phyloP scores from a whole-genome alignment of 2,113 vertebrate genomes.

The Melanerpes aurifrons region DNA sequence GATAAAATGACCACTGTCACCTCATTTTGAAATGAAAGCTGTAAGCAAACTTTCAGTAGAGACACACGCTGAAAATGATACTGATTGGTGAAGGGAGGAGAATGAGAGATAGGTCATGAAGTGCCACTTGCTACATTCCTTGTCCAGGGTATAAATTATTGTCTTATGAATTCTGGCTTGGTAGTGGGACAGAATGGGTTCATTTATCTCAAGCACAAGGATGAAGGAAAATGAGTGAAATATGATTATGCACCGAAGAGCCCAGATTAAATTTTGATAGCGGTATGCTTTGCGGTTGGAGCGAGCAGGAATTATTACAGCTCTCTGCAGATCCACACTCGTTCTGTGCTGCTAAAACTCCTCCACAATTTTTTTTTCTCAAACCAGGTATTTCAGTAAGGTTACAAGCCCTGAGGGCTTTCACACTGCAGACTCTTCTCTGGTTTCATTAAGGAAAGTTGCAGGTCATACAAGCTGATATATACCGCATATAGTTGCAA shows the following conservation, averaged over 20 bases:
- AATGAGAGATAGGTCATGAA: conserved; percentile 56
- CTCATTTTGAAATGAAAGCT: conserved; percentile 34
- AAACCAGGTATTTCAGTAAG: conserved; percentile 20
- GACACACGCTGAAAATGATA: conserved; percentile 4
- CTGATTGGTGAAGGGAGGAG: conserved; percentile 5
- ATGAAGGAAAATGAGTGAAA: conserved; percentile 59
- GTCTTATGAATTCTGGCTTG: conserved; percentile 35
- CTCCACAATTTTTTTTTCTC: background rate
- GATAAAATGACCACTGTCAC: background rate
- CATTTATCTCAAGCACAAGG: conserved; percentile 56
- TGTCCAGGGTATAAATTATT: conserved; percentile 46
- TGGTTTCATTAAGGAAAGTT: conserved; percentile 51
- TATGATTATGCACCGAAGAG: conserved; percentile 48
- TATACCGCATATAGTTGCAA: background rate
- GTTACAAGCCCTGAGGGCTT: conserved; percentile 1
- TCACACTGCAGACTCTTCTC: conserved; percentile 10
- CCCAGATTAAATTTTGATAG: conserved; percentile 56
- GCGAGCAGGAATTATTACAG: conserved; percentile 33
- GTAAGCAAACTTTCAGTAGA: conserved; percentile 61
- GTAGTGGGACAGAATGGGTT: conserved; percentile 59
- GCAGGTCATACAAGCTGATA: background rate
- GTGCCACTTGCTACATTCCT: background rate
- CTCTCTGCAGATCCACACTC: background rate
- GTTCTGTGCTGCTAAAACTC: background rate
- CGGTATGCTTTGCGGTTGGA: background rate